Evolutionary conservation across 1,140 invertebrate species (phyloP).

Genomic region (Zaprionus taronus): DNA sequence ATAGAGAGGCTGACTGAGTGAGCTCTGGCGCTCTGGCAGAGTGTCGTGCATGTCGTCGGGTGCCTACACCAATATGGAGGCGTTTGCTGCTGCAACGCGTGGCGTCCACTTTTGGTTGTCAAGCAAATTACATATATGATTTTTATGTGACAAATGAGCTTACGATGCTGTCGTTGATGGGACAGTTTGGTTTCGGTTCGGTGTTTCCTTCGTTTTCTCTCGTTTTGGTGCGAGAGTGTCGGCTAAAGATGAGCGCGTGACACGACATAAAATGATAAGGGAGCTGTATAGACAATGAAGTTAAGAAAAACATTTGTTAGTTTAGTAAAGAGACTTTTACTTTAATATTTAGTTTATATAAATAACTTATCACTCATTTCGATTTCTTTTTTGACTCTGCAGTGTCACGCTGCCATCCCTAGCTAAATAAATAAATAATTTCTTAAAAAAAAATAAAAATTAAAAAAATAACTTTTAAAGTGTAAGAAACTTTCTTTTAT

Average conservation of each 20-base stretch:
- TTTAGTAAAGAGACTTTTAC: no score
- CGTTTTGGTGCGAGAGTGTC: background rate
- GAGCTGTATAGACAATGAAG: background rate
- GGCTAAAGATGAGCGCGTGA: constrained; percentile 41
- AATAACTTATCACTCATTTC: background rate
- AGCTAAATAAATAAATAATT: no score
- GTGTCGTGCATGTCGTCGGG: constrained; percentile 22
- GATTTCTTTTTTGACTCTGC: no score
- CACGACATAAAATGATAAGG: constrained; percentile 6
- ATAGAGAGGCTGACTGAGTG: constrained; percentile 4
- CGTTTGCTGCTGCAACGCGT: constrained; percentile 73
- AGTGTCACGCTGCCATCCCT: no score
- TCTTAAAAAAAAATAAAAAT: no score
- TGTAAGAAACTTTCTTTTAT: no score
- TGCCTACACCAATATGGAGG: constrained; percentile 78
- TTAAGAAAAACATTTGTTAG: background rate
- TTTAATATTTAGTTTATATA: no score
- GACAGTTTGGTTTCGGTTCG: constrained; percentile 48
- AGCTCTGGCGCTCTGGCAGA: constrained; percentile 3
- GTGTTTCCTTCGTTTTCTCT: constrained; percentile 22
- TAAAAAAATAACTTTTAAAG: no score
- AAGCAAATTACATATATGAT: constrained; percentile 83
- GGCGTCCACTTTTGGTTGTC: constrained; percentile 81
- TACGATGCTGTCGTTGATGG: constrained; percentile 75
- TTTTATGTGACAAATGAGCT: constrained; percentile 82